A percentile compares a stretch with the other conserved stretches of the same genome.
phyloP scores from a whole-genome alignment of 2,888 invertebrate genomes.

The Luffia ferchaultella region DNA sequence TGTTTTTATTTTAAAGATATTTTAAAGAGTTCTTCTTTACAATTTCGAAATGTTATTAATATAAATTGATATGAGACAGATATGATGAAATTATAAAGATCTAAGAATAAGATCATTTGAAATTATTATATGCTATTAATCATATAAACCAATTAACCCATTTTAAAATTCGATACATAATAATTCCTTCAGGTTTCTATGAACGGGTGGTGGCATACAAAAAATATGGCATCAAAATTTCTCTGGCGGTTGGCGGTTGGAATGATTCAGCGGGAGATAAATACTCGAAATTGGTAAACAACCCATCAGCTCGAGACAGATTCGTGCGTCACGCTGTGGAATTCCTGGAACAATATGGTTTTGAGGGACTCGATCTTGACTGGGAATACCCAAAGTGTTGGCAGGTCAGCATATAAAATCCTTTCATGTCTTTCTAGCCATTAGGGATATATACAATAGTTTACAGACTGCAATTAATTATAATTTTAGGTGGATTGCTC shows the following conservation, averaged over 20 bases:
- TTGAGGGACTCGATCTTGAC: conserved; percentile 94
- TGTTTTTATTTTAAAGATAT: too few relatives aligned
- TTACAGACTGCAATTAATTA: too few relatives aligned
- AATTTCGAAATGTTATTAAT: too few relatives aligned
- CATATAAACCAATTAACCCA: neutral
- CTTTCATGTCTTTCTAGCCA: too few relatives aligned
- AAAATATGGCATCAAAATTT: conserved; percentile 82
- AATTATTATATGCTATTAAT: neutral
- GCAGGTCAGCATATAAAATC: conserved; percentile 65
- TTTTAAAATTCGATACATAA: neutral
- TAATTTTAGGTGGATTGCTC: conserved; percentile 78
- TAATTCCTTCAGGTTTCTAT: conserved; percentile 73
- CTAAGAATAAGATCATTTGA: neutral
- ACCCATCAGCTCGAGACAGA: conserved; percentile 72
- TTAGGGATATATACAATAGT: too few relatives aligned
- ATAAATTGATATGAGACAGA: too few relatives aligned
- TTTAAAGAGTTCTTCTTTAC: too few relatives aligned
- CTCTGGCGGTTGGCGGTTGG: conserved; percentile 94
- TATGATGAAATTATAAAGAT: too few relatives aligned
- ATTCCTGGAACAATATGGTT: conserved; percentile 81
- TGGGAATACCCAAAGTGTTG: conserved; percentile 95
- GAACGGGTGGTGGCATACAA: conserved; percentile 83
- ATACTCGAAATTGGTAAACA: conserved; percentile 85
- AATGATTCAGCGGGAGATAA: conserved; percentile 92
- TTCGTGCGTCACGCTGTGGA: conserved; percentile 79